Conservation (phyloP, 2,113 vertebrate genomes). For the Isurus oxyrinchus region DNA sequence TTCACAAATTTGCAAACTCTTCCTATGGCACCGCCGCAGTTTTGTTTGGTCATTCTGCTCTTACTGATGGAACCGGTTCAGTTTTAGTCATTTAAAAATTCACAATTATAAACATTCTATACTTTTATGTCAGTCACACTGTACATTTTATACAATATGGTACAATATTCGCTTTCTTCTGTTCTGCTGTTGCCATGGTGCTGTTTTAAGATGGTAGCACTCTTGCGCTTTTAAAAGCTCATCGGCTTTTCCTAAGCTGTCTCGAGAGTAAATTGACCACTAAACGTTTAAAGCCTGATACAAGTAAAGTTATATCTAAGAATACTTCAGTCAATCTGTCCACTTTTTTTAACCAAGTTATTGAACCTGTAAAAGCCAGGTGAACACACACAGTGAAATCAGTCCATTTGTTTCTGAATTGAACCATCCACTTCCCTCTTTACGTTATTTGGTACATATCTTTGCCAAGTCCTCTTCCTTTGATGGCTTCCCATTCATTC, state of each 20-base stretch:
- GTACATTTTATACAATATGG: conserved; percentile 36
- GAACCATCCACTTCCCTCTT: neutral
- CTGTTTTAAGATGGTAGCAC: conserved; percentile 4
- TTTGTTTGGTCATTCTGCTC: conserved; percentile 17
- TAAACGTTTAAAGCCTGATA: neutral
- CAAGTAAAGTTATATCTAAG: neutral
- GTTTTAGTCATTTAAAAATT: conserved; percentile 35
- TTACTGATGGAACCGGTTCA: conserved; percentile 31
- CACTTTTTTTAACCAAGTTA: neutral
- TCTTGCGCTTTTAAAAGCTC: neutral
- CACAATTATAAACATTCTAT: conserved; percentile 38
- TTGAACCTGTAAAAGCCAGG: neutral
- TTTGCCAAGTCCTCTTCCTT: neutral
- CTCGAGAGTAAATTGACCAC: neutral
- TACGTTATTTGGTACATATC: neutral
- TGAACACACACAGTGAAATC: neutral
- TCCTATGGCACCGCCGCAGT: conserved; percentile 19
- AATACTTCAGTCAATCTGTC: neutral
- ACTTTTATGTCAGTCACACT: conserved; percentile 29
- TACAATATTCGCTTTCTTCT: conserved; percentile 9
- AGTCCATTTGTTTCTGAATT: neutral
- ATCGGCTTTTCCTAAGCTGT: neutral
- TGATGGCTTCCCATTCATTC: neutral
- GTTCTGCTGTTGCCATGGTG: neutral
- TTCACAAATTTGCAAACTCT: conserved; percentile 14